phyloP scores from a whole-genome alignment of 2,113 vertebrate genomes.

The Pogona vitticeps region DNA sequence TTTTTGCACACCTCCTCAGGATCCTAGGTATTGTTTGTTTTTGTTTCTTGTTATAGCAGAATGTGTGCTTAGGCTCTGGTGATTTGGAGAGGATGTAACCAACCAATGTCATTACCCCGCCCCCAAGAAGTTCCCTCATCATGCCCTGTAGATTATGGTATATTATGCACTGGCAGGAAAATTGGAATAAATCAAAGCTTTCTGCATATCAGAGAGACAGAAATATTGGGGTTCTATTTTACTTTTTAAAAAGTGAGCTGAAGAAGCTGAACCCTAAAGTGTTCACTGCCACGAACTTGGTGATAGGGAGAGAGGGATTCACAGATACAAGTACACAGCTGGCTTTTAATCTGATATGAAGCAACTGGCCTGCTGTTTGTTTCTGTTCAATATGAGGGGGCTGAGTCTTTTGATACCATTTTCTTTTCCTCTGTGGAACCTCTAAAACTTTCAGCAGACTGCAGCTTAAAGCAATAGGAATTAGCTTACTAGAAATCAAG shows the following conservation, averaged over 20 bases:
- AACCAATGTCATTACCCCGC: no score
- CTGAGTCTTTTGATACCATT: neutral
- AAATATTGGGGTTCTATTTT: neutral
- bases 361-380: neutral
- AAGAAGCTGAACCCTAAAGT: neutral
- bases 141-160: neutral
- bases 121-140: no score
- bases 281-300: neutral
- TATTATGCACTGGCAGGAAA: neutral
- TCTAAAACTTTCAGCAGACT: neutral
- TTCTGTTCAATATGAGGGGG: neutral
- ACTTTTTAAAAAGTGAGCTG: neutral
- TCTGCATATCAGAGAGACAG: neutral
- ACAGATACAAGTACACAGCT: neutral
- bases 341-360: no score
- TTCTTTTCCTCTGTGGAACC: neutral
- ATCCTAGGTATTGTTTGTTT: no score
- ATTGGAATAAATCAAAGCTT: no score
- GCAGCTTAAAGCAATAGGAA: neutral
- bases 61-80: no score
- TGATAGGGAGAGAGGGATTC: neutral
- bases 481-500: slow-evolving; percentile 1
- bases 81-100: no score
- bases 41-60: no score
- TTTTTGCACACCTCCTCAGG: no score